Evolutionary conservation across 2,888 invertebrate genomes (phyloP).

Genomic region (Lamellibrachia satsuma): DNA sequence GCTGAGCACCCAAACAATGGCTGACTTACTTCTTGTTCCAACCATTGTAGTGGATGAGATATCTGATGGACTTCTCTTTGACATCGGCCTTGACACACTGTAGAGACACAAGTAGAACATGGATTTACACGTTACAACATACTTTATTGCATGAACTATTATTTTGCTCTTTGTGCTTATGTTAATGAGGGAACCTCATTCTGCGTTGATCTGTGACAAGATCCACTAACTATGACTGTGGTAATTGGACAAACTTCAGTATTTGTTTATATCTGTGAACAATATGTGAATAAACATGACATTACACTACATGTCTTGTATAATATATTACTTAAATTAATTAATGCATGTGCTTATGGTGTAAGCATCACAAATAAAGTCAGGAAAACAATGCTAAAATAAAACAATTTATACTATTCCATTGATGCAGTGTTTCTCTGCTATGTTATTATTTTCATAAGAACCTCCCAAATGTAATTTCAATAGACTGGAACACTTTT

Average conservation of each 20-base stretch:
- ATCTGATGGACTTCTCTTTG: constrained; percentile 88
- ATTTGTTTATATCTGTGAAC: no score
- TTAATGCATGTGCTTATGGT: no score
- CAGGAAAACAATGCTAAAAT: no score
- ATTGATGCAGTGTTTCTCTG: neutral
- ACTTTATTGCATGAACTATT: constrained; percentile 20
- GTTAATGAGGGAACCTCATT: no score
- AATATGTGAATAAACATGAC: no score
- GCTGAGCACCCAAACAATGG: neutral
- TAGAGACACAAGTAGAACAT: constrained; percentile 33
- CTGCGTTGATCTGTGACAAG: no score
- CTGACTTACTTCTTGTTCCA: constrained; percentile 94
- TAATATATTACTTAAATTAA: no score
- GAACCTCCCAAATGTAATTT: neutral
- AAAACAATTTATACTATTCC: neutral
- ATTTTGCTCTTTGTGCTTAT: neutral
- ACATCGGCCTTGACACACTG: constrained; percentile 79
- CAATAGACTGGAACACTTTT: neutral
- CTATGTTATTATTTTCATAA: neutral
- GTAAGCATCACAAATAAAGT: neutral
- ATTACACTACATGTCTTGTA: no score
- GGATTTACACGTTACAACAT: neutral
- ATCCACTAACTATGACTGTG: no score
- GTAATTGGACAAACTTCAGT: no score
- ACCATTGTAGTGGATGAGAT: constrained; percentile 95